Evolutionary conservation across 1,140 invertebrate species (phyloP), one percentile per base, ranked within the genome.

Genomic region (Drosophila lacteicornis): DNA sequence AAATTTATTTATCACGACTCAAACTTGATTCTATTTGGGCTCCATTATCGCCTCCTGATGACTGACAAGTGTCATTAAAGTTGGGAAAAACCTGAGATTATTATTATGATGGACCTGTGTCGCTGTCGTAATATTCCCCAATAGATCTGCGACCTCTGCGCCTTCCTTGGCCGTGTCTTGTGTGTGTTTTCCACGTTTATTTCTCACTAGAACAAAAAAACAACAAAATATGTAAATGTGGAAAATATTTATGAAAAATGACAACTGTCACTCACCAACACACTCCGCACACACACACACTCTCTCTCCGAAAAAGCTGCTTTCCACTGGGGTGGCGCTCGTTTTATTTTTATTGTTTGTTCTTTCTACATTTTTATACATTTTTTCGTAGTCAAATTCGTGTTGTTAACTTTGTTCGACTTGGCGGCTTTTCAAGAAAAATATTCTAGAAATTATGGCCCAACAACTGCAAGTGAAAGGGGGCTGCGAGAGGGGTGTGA

Each of bases 181-280:
- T 55, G 13, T 53, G 12, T 51, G 62, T 57, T 42, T 56, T 38
- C 36, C n/a, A 25, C 51, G 17, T 73, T 27, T 46, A 53, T 81
- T 53, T 58, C 57, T 78, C 58, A 40, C 45, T 63, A 59, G 51
- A 55, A 85, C 19, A 19, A 19, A 19, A 19, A 19, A 19, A 19
- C 19, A 19, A 19, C 19, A 19, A 76, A 86, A 86, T 65, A 55
- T 38, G 38, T 38, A 38, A 55, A 55, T 22, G 51, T 33, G 63
- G 49, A 79, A 79, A 73, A 78, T 88, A 80, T 87, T 84, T 87
- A 78, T 80, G 80, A 88, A 88, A 84, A 90, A 88, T 87, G 80
- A 87, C 85, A 87, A 87, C 79, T 79, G 79, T 76, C 79, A 63
- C 42, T 63, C 38, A 47, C 33, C 60, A 56, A 62, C 30, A 78